phyloP scores from a whole-genome alignment of 2,797 vertebrate species.

The Peromyscus attwateri region DNA sequence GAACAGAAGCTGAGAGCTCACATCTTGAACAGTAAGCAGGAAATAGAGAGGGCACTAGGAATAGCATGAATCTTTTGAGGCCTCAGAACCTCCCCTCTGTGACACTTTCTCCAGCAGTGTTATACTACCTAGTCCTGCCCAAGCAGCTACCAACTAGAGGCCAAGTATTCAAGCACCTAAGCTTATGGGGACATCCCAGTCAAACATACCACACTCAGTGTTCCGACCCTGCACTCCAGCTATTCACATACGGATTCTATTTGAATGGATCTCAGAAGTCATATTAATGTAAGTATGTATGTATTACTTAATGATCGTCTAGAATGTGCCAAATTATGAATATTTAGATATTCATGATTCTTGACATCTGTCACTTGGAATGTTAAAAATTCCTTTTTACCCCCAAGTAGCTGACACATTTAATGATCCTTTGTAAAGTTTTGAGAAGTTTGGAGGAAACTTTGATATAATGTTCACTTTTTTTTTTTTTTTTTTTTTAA shows the following conservation, averaged over 20 bases:
- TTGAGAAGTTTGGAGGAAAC: conserved; percentile 71
- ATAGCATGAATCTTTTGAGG: not conserved
- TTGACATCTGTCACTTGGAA: conserved; percentile 83
- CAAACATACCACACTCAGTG: not conserved
- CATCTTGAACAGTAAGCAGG: not conserved
- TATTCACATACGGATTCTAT: not conserved
- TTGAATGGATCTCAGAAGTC: conserved; percentile 53
- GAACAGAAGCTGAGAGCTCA: not conserved
- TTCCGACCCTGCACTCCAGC: not conserved
- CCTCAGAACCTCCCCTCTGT: not conserved
- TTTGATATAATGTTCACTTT: conserved; percentile 60
- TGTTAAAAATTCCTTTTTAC: conserved; percentile 64
- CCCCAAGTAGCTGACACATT: conserved; percentile 70
- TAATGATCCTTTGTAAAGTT: conserved; percentile 80
- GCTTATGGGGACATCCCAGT: not conserved
- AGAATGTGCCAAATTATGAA: conserved; percentile 78
- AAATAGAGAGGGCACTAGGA: not conserved
- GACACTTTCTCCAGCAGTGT: not conserved
- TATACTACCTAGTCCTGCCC: not conserved
- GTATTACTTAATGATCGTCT: conserved; percentile 69
- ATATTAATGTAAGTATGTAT: conserved; percentile 67
- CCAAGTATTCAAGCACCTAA: not conserved
- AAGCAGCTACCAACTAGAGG: no score
- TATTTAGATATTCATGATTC: conserved; percentile 82
- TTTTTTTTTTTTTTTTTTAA: not conserved